phyloP scores from a whole-genome alignment of 2,797 vertebrate species.

The Coccyzus lansbergi region DNA sequence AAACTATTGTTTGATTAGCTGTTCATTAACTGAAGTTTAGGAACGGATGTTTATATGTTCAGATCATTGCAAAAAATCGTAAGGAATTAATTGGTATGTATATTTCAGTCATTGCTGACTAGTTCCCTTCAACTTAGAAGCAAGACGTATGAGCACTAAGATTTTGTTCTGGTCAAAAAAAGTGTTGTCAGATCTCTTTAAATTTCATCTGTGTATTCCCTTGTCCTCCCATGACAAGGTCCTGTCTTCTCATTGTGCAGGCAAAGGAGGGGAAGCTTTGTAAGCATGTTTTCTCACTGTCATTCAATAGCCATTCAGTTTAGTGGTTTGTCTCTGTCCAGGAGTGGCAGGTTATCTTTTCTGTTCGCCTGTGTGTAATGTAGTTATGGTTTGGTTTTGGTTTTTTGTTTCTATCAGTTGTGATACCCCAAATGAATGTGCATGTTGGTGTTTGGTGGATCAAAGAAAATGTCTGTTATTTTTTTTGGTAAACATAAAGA shows the following conservation, averaged over 20 bases:
- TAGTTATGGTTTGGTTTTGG: neutral
- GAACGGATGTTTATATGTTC: neutral
- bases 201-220: neutral
- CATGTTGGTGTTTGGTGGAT: neutral
- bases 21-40: neutral
- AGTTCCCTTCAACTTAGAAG: neutral
- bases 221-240: neutral
- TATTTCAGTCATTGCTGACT: neutral
- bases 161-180: neutral
- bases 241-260: neutral
- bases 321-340: neutral
- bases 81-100: neutral
- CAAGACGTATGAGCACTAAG: neutral
- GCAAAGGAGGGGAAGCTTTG: neutral
- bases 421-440: neutral
- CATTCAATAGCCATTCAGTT: neutral
- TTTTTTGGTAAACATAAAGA: neutral
- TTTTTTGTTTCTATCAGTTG: neutral
- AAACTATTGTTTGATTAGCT: neutral
- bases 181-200: neutral
- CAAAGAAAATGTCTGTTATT: neutral
- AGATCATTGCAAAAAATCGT: neutral
- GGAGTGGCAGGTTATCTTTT: neutral
- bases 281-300: neutral
- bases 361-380: neutral